Evolutionary conservation across 1,140 invertebrate species (phyloP).

Genomic region (Drosophila bocqueti): DNA sequence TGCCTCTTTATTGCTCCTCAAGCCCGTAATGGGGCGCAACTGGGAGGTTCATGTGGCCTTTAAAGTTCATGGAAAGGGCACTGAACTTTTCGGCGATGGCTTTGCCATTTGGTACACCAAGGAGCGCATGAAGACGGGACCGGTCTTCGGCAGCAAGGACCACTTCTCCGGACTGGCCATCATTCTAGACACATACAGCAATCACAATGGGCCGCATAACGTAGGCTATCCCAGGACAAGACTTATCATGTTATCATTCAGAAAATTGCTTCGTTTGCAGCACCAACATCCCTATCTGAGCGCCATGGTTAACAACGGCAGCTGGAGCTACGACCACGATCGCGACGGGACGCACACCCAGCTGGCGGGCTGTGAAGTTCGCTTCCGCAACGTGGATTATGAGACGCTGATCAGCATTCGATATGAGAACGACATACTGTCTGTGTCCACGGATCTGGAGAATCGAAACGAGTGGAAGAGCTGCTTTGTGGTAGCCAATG

Average conservation of each 20-base stretch:
- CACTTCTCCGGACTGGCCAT: slow-evolving; percentile 96
- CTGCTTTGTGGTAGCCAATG: slow-evolving; percentile 95
- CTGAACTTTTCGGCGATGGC: slow-evolving; percentile 98
- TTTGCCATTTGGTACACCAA: slow-evolving; percentile 98
- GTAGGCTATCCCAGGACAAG: slow-evolving; percentile 86
- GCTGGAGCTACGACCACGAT: slow-evolving; percentile 98
- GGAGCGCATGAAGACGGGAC: slow-evolving; percentile 93
- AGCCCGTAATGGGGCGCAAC: slow-evolving; percentile 94
- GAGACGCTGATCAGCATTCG: slow-evolving; percentile 96
- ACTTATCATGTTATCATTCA: not conserved
- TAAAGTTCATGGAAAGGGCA: slow-evolving; percentile 97
- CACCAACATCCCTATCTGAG: slow-evolving; percentile 99
- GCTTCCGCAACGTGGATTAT: slow-evolving; percentile 96
- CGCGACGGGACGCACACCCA: slow-evolving; percentile 99
- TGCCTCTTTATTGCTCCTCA: slow-evolving; percentile 12
- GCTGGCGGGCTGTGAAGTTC: slow-evolving; percentile 96
- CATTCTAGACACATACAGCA: slow-evolving; percentile 99
- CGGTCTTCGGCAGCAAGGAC: slow-evolving; percentile 98
- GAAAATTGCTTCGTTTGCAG: slow-evolving; percentile 86
- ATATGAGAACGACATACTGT: slow-evolving; percentile 95
- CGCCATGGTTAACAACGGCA: slow-evolving; percentile 99
- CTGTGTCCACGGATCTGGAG: slow-evolving; percentile 96
- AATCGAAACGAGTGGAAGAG: slow-evolving; percentile 97
- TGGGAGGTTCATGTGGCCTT: slow-evolving; percentile 99
- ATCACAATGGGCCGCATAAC: slow-evolving; percentile 99